These are phyloP conservation scores for Scylla paramamosain DNA, from an alignment of 1,140 invertebrate genomes.

Conservation along the genomic window DNA sequence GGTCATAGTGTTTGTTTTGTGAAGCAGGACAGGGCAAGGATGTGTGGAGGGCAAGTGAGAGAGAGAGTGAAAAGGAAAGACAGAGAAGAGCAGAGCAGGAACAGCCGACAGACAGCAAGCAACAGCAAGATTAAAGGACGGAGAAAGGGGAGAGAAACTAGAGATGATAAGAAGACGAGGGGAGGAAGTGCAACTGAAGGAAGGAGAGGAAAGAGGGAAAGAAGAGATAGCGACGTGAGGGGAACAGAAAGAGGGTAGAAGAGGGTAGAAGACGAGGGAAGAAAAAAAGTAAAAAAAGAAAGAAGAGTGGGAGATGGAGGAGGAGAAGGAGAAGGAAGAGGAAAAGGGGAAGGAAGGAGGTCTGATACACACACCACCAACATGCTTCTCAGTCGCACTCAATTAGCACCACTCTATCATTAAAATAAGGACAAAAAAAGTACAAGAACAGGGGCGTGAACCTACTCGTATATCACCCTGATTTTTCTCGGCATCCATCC, in stretches of 20 bases:
- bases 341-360: background rate
- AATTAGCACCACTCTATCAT: background rate
- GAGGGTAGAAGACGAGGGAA: background rate
- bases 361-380: background rate
- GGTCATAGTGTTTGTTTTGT: background rate
- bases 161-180: slow-evolving; percentile 12
- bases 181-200: background rate
- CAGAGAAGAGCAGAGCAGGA: background rate
- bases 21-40: background rate
- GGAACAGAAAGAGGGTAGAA: background rate
- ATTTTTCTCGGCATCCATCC: background rate
- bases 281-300: background rate
- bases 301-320: background rate
- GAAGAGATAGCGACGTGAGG: background rate
- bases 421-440: background rate
- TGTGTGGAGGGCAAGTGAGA: background rate
- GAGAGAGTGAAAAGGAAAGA: background rate
- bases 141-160: background rate
- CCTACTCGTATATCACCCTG: background rate
- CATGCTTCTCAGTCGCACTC: background rate
- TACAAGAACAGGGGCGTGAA: background rate
- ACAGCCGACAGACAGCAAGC: background rate
- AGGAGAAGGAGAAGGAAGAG: background rate
- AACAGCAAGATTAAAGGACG: background rate
- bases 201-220: background rate